A percentile compares a stretch with the other conserved stretches of the same genome.
phyloP scores from a whole-genome alignment of 2,888 invertebrate species.

The Ernsta delagoae region DNA sequence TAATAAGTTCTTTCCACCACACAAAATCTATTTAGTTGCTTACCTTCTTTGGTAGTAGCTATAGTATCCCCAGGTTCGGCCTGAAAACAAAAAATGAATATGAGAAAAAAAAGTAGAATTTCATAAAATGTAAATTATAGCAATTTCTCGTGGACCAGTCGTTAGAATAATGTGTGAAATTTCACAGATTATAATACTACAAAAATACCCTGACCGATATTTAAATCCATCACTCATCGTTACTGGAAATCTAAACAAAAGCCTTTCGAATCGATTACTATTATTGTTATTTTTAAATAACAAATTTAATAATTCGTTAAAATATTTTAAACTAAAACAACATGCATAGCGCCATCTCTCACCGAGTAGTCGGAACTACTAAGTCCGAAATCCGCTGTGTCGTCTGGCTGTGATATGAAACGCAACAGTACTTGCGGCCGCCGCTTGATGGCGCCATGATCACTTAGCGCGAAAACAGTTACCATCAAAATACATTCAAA shows the following conservation, averaged over 20 bases:
- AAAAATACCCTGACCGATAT: no score
- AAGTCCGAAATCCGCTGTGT: conserved; percentile 48
- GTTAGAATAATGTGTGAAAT: no score
- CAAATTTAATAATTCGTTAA: no score
- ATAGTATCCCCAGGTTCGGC: conserved; percentile 91
- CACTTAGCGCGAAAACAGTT: conserved; percentile 87
- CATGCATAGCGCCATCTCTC: conserved; percentile 72
- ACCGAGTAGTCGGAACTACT: conserved; percentile 73
- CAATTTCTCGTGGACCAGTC: no score
- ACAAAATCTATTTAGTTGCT: conserved; percentile 43
- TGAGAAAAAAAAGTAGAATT: no score
- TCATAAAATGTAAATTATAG: no score
- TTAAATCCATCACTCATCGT: no score
- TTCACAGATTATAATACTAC: no score
- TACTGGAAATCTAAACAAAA: no score
- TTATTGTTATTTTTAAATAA: no score
- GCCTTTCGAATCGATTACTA: no score
- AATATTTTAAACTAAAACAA: no score
- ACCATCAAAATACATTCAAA: conserved; percentile 85
- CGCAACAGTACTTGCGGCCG: conserved; percentile 81
- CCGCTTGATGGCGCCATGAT: conserved; percentile 85
- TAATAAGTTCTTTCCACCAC: not conserved
- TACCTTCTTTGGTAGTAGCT: conserved; percentile 95
- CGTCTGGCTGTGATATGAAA: conserved; percentile 65
- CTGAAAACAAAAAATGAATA: conserved; percentile 63